Percentiles rank a stretch among this genome's conserved stretches.
phyloP scores from a whole-genome alignment of 1,140 invertebrate species.

The Mercenaria mercenaria region DNA sequence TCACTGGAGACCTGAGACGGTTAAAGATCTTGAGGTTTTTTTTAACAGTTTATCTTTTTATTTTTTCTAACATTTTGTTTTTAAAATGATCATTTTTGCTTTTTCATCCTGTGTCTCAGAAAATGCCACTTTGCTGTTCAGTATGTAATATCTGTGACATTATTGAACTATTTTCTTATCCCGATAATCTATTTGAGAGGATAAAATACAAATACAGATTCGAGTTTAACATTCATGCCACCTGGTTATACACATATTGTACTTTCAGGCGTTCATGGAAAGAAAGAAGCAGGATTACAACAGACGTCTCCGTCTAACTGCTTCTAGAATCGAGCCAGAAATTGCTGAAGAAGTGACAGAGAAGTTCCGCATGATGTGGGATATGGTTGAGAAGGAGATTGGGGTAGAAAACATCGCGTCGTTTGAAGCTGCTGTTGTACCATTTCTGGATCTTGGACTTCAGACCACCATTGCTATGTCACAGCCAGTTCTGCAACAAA shows the following conservation, averaged over 20 bases:
- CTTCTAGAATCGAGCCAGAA: too few species aligned
- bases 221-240: too few species aligned
- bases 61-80: background rate
- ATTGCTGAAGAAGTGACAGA: background rate
- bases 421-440: conserved; percentile 32
- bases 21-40: conserved; percentile 87
- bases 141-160: too few species aligned
- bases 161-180: too few species aligned
- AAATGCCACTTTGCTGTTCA: too few species aligned
- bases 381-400: conserved; percentile 44
- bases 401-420: conserved; percentile 17
- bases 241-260: too few species aligned
- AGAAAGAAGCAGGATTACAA: conserved; percentile 9
- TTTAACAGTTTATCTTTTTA: background rate
- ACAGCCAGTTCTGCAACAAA: conserved; percentile 2
- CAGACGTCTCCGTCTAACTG: background rate
- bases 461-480: background rate
- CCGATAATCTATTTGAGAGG: too few species aligned
- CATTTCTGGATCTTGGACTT: background rate
- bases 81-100: too few species aligned
- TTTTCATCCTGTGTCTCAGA: too few species aligned
- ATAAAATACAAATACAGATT: too few species aligned
- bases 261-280: conserved; percentile 11
- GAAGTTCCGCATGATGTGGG: conserved; percentile 11
- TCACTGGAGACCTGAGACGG: conserved; percentile 92